Conservation (phyloP, 1,140 invertebrate genomes). For the Chelonus insularis region DNA sequence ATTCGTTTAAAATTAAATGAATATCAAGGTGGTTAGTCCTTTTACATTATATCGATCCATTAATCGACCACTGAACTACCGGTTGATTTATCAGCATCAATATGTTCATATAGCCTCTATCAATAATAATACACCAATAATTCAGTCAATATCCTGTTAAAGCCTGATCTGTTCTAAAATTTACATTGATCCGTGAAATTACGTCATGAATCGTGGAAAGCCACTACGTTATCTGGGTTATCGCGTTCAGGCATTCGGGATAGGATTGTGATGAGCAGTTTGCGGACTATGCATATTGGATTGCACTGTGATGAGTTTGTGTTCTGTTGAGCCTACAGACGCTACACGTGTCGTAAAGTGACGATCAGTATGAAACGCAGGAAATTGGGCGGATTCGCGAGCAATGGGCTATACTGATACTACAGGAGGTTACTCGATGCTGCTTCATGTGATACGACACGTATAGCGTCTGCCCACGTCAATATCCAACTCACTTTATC, state of each 20-base stretch:
- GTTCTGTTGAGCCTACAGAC: not conserved
- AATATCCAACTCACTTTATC: not conserved
- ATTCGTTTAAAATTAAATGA: no score
- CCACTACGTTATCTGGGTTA: constrained; percentile 32
- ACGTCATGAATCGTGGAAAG: constrained; percentile 26
- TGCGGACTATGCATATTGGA: not conserved
- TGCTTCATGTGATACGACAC: not conserved
- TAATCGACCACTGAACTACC: no score
- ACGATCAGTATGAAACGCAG: constrained; percentile 55
- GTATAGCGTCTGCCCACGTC: not conserved
- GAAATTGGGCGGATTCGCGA: constrained; percentile 60
- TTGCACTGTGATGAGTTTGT: not conserved
- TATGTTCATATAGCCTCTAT: no score
- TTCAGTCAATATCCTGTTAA: not conserved
- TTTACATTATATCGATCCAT: no score
- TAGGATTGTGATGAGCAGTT: constrained; percentile 17
- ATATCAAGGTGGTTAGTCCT: no score
- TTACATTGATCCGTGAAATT: constrained; percentile 2
- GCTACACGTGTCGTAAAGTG: constrained; percentile 59
- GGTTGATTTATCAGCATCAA: no score
- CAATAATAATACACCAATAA: not conserved
- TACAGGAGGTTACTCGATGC: constrained; percentile 1
- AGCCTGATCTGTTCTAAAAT: not conserved
- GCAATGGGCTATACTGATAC: constrained; percentile 60
- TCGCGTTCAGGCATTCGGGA: constrained; percentile 21